Evolutionary conservation across 2,888 invertebrate genomes (phyloP).

Genomic region (Neelides folsomi): DNA sequence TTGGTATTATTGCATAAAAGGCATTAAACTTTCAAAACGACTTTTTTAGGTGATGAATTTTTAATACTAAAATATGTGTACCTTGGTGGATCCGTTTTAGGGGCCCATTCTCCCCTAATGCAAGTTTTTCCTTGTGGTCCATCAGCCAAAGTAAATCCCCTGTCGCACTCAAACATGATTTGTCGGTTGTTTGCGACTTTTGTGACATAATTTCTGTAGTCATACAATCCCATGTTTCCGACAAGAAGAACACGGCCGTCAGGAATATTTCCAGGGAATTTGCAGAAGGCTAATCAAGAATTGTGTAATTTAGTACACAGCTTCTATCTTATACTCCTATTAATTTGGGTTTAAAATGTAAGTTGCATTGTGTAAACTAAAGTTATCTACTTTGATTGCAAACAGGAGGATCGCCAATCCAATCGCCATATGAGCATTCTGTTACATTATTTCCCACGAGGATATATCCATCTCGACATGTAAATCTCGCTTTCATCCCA

Average conservation of each 20-base stretch:
- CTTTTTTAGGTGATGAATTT: no score
- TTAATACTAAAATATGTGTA: slow-evolving; percentile 11
- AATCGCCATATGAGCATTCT: slow-evolving; percentile 85
- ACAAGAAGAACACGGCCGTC: slow-evolving; percentile 83
- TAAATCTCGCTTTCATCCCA: slow-evolving; percentile 83
- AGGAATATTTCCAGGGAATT: slow-evolving; percentile 64
- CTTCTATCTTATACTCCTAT: no score
- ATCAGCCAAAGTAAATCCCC: slow-evolving; percentile 70
- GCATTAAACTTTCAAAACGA: no score
- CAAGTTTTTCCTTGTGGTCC: slow-evolving; percentile 91
- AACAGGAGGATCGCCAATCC: slow-evolving; percentile 76
- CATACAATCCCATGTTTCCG: slow-evolving; percentile 90
- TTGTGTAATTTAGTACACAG: no score
- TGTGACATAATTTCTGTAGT: slow-evolving; percentile 83
- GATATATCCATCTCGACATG: slow-evolving; percentile 83
- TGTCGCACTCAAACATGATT: slow-evolving; percentile 90
- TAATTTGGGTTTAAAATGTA: not conserved
- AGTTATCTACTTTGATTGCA: slow-evolving; percentile 43
- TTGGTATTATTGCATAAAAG: no score
- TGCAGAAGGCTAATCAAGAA: slow-evolving; percentile 71
- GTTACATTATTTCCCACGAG: slow-evolving; percentile 64
- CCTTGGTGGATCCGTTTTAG: slow-evolving; percentile 56
- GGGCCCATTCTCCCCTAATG: slow-evolving; percentile 87
- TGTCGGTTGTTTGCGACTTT: slow-evolving; percentile 83
- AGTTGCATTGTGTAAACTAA: no score